Evolutionary conservation across 2,888 invertebrate species (phyloP).

Genomic region (Tenthredo livida): DNA sequence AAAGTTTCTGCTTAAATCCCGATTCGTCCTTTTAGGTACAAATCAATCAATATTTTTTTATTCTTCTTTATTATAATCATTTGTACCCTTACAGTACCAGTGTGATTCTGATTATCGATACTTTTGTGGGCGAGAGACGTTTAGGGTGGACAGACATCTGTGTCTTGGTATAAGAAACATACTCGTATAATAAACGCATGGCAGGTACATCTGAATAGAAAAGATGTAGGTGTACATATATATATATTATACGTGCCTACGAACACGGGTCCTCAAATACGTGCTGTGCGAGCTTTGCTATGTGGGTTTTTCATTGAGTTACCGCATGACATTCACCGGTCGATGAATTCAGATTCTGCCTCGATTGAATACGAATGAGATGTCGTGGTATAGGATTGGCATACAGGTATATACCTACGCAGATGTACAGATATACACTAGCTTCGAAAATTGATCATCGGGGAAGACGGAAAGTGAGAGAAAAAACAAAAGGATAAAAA

Average conservation of each 20-base stretch:
- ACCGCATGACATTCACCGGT: slow-evolving; percentile 62
- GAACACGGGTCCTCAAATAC: slow-evolving; percentile 5
- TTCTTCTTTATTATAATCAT: neutral
- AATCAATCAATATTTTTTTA: neutral
- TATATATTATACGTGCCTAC: neutral
- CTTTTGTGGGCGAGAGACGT: neutral
- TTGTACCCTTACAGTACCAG: neutral
- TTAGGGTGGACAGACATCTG: neutral
- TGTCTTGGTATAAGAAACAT: neutral
- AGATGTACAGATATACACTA: slow-evolving; percentile 3
- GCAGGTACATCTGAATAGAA: neutral
- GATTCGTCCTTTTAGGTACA: neutral
- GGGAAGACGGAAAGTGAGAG: neutral
- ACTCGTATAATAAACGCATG: neutral
- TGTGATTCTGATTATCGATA: neutral
- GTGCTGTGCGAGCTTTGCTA: slow-evolving; percentile 13
- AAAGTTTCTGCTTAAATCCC: neutral
- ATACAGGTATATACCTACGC: neutral
- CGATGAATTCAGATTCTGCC: slow-evolving; percentile 56
- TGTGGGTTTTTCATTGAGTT: slow-evolving; percentile 66
- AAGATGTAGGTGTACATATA: slow-evolving; percentile 32
- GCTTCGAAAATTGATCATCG: neutral
- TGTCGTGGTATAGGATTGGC: neutral
- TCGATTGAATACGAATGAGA: slow-evolving; percentile 46
- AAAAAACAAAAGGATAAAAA: neutral